Conservation (phyloP, 2,113 vertebrate genomes). For the Semnornis frantzii region DNA sequence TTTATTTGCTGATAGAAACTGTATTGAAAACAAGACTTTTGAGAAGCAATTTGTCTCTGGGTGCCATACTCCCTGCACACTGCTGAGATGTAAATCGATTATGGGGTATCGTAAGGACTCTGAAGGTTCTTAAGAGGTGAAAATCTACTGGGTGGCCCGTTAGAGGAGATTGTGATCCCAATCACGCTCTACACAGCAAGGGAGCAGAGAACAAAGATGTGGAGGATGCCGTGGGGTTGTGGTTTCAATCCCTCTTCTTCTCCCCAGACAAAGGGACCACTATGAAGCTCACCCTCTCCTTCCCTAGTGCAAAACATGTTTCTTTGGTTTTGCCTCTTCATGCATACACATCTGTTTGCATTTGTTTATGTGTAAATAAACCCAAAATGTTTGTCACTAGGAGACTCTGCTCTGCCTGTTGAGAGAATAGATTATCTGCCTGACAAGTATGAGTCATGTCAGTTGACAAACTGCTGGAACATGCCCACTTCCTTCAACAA, state of each 20-base stretch:
- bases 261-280: not conserved
- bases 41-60: not conserved
- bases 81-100: not conserved
- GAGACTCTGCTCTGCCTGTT: not conserved
- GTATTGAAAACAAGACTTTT: constrained; percentile 20
- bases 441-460: not conserved
- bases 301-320: not conserved
- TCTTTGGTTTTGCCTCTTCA: not conserved
- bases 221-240: not conserved
- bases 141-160: not conserved
- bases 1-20: constrained; percentile 31
- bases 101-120: not conserved
- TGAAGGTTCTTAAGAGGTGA: not conserved
- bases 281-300: not conserved
- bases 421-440: not conserved
- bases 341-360: not conserved
- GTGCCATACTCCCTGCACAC: not conserved
- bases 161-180: not conserved
- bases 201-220: not conserved
- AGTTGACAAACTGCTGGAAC: not conserved
- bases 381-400: not conserved
- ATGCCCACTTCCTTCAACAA: not conserved
- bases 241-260: not conserved
- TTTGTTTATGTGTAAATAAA: constrained; percentile 4
- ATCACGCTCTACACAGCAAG: not conserved